A percentile compares a stretch with the other conserved stretches of the same genome.
These are phyloP conservation scores for Otolemur crassicaudatus DNA, from an alignment of 2,797 vertebrate species.

Conservation along the genomic window DNA sequence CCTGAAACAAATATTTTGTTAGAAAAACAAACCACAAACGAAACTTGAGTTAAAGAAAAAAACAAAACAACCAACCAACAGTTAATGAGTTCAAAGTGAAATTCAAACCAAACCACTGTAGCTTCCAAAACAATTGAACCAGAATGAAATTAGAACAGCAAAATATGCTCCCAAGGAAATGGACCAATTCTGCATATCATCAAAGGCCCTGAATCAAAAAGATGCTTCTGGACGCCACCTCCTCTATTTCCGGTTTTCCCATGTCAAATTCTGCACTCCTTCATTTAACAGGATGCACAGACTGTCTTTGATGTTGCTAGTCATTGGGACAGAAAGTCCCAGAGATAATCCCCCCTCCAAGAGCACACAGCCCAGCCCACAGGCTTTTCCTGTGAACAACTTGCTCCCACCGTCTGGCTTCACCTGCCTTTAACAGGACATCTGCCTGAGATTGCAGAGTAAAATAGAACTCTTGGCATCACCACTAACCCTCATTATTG, in stretches of 20 bases:
- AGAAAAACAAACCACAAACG: constrained; percentile 62
- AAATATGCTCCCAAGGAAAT: constrained; percentile 27
- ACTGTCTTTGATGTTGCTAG: background rate
- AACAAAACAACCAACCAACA: background rate
- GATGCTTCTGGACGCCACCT: background rate
- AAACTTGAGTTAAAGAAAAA: constrained; percentile 1
- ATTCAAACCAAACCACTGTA: constrained; percentile 13
- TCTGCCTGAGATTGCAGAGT: background rate
- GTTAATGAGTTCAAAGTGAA: constrained; percentile 69
- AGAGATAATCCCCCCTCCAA: background rate
- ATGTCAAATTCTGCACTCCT: background rate
- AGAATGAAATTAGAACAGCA: constrained; percentile 4
- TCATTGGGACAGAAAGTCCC: background rate
- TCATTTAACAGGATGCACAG: background rate
- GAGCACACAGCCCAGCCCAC: background rate
- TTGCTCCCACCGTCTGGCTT: background rate
- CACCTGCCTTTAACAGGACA: background rate
- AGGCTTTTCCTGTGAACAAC: background rate
- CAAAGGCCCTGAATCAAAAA: background rate
- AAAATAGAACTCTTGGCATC: background rate
- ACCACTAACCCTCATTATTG: background rate
- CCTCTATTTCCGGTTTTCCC: background rate
- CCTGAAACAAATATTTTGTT: constrained; percentile 71
- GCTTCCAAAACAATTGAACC: constrained; percentile 43
- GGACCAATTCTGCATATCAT: background rate